Percentiles rank a stretch among this genome's conserved stretches.
phyloP scores from a whole-genome alignment of 2,888 invertebrate species.

The Hedya salicella region DNA sequence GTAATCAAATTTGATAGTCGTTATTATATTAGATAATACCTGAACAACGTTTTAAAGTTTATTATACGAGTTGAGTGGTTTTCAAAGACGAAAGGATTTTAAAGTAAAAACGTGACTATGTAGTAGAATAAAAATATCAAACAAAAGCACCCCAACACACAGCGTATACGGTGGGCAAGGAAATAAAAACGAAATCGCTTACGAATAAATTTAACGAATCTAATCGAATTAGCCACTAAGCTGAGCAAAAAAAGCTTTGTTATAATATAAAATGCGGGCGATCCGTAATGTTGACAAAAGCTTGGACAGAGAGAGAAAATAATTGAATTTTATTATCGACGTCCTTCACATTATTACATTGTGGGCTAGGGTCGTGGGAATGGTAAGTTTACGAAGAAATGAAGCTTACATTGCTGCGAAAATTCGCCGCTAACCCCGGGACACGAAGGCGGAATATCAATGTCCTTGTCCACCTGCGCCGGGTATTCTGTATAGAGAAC shows the following conservation, averaged over 20 bases:
- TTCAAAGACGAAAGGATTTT: too few species aligned
- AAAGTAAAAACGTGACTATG: too few species aligned
- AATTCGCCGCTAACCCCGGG: constrained; percentile 54
- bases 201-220: constrained; percentile 44
- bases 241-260: constrained; percentile 54
- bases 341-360: constrained; percentile 62
- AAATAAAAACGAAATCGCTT: constrained; percentile 25
- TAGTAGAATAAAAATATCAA: constrained; percentile 2
- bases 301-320: constrained; percentile 54
- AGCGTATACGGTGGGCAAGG: constrained; percentile 15
- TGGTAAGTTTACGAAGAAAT: constrained; percentile 52
- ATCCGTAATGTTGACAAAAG: constrained; percentile 47
- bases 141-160: constrained; percentile 4
- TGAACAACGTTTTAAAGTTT: too few species aligned
- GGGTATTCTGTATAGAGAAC: constrained; percentile 54
- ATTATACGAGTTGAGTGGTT: too few species aligned
- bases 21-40: too few species aligned
- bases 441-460: constrained; percentile 63
- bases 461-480: constrained; percentile 60
- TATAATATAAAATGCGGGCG: constrained; percentile 53
- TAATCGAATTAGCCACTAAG: constrained; percentile 54
- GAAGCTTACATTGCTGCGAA: constrained; percentile 57
- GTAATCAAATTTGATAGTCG: too few species aligned
- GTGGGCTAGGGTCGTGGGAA: constrained; percentile 56
- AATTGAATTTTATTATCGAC: constrained; percentile 66